Percentiles rank a stretch among this genome's conserved stretches.
Conservation (phyloP, 2,888 invertebrate genomes). For the Chironomus riparius region DNA sequence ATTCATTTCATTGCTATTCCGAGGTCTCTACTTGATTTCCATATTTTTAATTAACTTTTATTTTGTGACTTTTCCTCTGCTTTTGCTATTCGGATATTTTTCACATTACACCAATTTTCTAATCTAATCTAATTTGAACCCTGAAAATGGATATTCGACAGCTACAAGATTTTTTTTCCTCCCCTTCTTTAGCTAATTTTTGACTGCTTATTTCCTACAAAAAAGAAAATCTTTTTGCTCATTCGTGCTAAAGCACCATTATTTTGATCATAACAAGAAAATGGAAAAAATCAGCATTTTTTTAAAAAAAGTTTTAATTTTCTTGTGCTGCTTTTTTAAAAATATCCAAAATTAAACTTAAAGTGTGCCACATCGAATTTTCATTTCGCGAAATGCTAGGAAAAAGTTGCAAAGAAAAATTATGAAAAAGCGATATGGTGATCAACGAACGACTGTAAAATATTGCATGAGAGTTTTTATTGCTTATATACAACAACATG, state of each 20-base stretch:
- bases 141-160: constrained; percentile 1
- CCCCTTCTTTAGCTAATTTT: not conserved
- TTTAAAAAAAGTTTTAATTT: not conserved
- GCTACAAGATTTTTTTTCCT: not conserved
- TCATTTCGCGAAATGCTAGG: not conserved
- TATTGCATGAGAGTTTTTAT: constrained; percentile 7
- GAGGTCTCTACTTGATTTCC: constrained; percentile 7
- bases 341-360: not conserved
- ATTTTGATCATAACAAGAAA: not conserved
- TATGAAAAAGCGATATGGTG: not conserved
- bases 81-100: not conserved
- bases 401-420: not conserved
- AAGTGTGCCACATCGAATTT: not conserved
- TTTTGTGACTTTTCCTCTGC: not conserved
- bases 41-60: constrained; percentile 27
- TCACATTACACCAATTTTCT: not conserved
- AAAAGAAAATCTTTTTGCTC: not conserved
- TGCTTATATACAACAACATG: not conserved
- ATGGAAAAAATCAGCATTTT: not conserved
- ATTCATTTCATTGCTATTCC: not conserved
- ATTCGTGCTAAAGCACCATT: not conserved
- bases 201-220: not conserved
- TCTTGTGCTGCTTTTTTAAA: not conserved
- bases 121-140: constrained; percentile 9
- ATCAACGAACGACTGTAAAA: not conserved